Conservation (phyloP, 2,797 vertebrate species). For the Gymnoscopelus microlampas region DNA sequence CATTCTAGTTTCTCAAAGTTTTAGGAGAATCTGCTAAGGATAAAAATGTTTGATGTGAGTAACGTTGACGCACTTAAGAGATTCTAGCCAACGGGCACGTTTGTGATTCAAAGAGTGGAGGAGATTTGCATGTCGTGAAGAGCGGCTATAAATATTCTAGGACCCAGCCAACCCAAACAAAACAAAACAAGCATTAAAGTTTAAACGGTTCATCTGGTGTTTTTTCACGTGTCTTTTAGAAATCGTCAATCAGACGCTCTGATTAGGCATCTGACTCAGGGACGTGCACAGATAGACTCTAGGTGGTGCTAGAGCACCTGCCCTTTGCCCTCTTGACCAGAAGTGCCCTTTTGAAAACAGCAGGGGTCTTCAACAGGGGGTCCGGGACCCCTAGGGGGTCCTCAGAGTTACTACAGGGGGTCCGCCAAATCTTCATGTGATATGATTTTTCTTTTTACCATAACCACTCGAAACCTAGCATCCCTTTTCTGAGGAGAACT, state of each 20-base stretch:
- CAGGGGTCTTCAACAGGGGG: too few relatives aligned
- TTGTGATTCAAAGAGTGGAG: conserved; percentile 27
- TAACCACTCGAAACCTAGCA: too few relatives aligned
- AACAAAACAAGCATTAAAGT: conserved; percentile 19
- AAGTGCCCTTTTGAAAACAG: too few relatives aligned
- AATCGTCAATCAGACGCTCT: conserved; percentile 40
- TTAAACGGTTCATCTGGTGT: too few relatives aligned
- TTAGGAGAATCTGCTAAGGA: conserved; percentile 14
- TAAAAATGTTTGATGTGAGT: neutral
- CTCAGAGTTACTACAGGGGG: too few relatives aligned
- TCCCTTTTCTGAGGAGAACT: too few relatives aligned
- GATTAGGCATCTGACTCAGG: conserved; percentile 37
- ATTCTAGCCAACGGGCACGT: conserved; percentile 21
- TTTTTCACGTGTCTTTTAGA: conserved; percentile 8
- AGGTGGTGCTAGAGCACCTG: too few relatives aligned
- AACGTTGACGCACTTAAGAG: conserved; percentile 1
- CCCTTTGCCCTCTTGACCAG: too few relatives aligned
- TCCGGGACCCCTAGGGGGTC: too few relatives aligned
- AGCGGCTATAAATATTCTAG: conserved; percentile 47
- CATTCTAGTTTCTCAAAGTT: conserved; percentile 10
- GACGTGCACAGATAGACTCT: too few relatives aligned
- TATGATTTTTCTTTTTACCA: too few relatives aligned
- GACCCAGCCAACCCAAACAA: neutral
- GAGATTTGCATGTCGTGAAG: conserved; percentile 63
- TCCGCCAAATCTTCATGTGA: too few relatives aligned